Base-by-base conservation (phyloP, 2,797 vertebrate species). In the Heliangelus exortis region DNA sequence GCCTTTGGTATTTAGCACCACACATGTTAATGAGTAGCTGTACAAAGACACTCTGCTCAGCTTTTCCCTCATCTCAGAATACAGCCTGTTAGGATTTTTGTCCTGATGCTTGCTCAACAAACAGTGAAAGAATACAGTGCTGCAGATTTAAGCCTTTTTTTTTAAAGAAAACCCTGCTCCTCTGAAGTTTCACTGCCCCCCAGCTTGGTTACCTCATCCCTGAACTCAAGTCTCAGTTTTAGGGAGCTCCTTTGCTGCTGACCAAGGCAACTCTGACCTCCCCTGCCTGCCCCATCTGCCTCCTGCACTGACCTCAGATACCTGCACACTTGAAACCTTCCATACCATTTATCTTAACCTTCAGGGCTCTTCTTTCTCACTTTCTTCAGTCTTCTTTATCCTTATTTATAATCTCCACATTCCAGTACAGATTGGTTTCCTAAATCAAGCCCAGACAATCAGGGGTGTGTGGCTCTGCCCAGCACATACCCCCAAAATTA, bases 1-100 rank as follows among this genome's bases (percentile, higher is more conserved):
- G 84, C 73, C 72, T 84, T 63, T 77, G 74, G 93, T 84, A 95
- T 90, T 87, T 76, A 87, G 77, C 33, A 57, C 80, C 69, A 48
- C 65, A 59, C 65, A 43, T 50, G 47, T 74, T 51, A 61, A 61
- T 9, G 43, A 59, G 82, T 18, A n/a, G 50, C 51, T 61, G 63
- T 47, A 88, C 73, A 62, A 76, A 78, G 50, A 66, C 68, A 20
- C 45, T 41, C 78, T 71, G 75, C 79, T 71, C 77, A 74, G 74
- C 51, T 86, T 61, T 83, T 84, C 53, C 62, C 29, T 66, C 72
- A 23, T 58, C 80, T 87, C 62, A 88, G 90, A 92, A 83, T 78
- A 93, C 0, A 4, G 51, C 47, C 59, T 19, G 36, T 16, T 58
- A 25, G 22, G 31, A 51, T 20, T 50, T 73, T 48, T 80, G 10